These are phyloP conservation scores for Plestiodon gilberti DNA, from an alignment of 2,113 vertebrate species.

Conservation along the genomic window DNA sequence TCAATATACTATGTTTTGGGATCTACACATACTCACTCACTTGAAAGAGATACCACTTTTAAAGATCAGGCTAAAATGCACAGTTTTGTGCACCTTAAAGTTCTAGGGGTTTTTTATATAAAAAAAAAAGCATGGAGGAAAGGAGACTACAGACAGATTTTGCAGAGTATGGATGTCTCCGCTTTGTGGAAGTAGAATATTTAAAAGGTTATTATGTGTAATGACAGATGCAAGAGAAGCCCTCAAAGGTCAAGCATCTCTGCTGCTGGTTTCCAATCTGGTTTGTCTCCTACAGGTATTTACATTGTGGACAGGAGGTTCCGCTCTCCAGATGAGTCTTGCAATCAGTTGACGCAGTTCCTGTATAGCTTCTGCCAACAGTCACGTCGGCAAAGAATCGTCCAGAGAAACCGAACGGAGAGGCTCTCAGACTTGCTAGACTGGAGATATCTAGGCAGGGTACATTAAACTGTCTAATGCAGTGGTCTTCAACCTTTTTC, in stretches of 20 bases:
- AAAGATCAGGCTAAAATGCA: not conserved
- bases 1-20: no score
- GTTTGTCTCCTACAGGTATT: conserved; percentile 80
- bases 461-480: conserved; percentile 67
- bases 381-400: conserved; percentile 92
- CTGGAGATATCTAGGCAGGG: conserved; percentile 94
- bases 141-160: not conserved
- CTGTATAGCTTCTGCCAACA: conserved; percentile 95
- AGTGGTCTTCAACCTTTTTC: no score
- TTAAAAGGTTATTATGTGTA: not conserved
- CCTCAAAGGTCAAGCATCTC: not conserved
- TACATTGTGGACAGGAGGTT: conserved; percentile 96
- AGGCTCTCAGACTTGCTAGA: conserved; percentile 93
- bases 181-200: not conserved
- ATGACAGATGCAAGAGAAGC: not conserved
- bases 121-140: not conserved
- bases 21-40: no score
- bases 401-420: conserved; percentile 94
- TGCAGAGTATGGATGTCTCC: not conserved
- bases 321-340: conserved; percentile 90
- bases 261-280: not conserved
- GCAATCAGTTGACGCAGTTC: conserved; percentile 96
- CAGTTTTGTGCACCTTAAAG: not conserved
- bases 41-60: no score
- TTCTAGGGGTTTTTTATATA: not conserved